Evolutionary conservation across 2,113 vertebrate genomes (phyloP).

Genomic region (Xiphophorus hellerii): DNA sequence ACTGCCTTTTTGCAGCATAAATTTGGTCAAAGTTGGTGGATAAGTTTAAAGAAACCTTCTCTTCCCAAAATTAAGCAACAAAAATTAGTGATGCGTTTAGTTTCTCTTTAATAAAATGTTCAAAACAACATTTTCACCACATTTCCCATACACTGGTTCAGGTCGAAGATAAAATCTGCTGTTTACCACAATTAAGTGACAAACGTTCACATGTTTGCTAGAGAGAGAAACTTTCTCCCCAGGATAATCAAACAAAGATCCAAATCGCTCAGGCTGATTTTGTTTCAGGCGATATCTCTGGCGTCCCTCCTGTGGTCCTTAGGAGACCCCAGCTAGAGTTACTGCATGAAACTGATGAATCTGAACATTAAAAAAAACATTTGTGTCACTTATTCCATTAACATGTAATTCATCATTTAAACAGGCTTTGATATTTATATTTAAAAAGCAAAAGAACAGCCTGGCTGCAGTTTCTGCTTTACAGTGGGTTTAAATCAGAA

Average conservation of each 20-base stretch:
- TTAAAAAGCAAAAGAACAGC: slow-evolving; percentile 14
- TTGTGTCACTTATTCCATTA: slow-evolving; percentile 18
- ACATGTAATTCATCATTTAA: slow-evolving; percentile 35
- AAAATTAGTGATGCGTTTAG: too few relatives aligned
- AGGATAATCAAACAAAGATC: slow-evolving; percentile 46
- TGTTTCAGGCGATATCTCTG: slow-evolving; percentile 54
- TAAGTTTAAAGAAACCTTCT: too few relatives aligned
- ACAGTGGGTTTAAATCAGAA: slow-evolving; percentile 11
- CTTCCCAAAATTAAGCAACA: too few relatives aligned
- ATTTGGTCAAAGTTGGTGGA: too few relatives aligned
- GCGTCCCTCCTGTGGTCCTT: slow-evolving; percentile 42
- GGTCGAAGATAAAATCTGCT: slow-evolving; percentile 32
- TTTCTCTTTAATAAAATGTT: not conserved
- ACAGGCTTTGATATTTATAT: slow-evolving; percentile 34
- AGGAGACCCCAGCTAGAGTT: slow-evolving; percentile 45
- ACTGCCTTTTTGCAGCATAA: too few relatives aligned
- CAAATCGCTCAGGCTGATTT: slow-evolving; percentile 31
- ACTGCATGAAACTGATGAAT: slow-evolving; percentile 62
- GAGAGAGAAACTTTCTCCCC: slow-evolving; percentile 22
- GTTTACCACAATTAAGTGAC: slow-evolving; percentile 34
- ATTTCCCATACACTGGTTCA: not conserved
- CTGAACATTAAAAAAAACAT: not conserved
- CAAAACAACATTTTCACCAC: not conserved
- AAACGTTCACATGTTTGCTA: slow-evolving; percentile 49
- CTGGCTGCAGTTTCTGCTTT: slow-evolving; percentile 16